Evolutionary conservation across 2,797 vertebrate species (phyloP).

Genomic region (Heterohyrax brucei): DNA sequence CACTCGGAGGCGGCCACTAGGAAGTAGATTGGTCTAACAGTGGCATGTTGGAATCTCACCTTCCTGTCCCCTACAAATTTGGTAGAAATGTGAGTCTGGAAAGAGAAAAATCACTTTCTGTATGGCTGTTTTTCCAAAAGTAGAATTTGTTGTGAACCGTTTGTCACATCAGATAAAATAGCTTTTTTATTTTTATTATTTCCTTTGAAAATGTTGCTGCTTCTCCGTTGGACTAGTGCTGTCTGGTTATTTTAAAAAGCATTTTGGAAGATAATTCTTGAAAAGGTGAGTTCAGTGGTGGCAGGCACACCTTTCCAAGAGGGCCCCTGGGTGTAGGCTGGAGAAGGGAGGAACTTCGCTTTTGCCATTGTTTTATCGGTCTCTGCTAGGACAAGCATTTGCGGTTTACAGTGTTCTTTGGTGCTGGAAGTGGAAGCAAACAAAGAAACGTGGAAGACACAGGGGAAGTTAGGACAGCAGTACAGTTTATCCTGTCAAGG

Average conservation of each 20-base stretch:
- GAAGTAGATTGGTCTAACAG: neutral
- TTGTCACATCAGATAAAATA: neutral
- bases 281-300: neutral
- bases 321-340: neutral
- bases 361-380: neutral
- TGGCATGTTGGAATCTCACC: neutral
- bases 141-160: neutral
- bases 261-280: neutral
- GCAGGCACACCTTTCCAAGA: neutral
- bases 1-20: neutral
- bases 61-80: neutral
- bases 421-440: neutral
- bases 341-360: neutral
- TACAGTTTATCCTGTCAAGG: neutral
- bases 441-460: neutral
- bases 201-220: neutral
- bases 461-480: neutral
- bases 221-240: neutral
- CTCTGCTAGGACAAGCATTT: neutral
- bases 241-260: neutral
- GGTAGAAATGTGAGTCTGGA: neutral
- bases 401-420: neutral
- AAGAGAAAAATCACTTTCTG: neutral
- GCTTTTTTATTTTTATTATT: neutral
- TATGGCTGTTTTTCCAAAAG: neutral